A percentile compares a stretch with the other conserved stretches of the same genome.
phyloP scores from a whole-genome alignment of 2,797 vertebrate genomes.

The Chaetodon trifasciatus region DNA sequence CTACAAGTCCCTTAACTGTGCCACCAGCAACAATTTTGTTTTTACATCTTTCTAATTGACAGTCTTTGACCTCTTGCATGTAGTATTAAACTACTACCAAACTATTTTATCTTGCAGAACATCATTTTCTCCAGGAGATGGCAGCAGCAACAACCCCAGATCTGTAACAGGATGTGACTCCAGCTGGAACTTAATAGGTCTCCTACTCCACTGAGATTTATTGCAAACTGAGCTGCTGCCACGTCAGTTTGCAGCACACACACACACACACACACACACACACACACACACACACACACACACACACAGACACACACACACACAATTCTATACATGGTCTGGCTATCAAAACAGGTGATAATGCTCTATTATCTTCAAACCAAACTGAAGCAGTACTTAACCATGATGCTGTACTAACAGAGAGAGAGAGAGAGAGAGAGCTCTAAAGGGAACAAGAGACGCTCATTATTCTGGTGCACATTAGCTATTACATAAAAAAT shows the following conservation, averaged over 20 bases:
- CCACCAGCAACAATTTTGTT: neutral
- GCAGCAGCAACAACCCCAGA: conserved; percentile 51
- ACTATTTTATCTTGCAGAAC: conserved; percentile 31
- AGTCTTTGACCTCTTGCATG: neutral
- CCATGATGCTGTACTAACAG: neutral
- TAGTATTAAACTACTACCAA: neutral
- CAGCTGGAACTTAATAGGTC: conserved; percentile 60
- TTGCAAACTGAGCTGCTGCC: conserved; percentile 64
- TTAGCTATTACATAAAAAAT: neutral
- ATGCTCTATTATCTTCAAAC: neutral
- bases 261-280: neutral
- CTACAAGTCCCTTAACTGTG: too few species aligned
- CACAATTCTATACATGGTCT: neutral
- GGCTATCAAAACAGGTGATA: neutral
- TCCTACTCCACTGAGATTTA: conserved; percentile 64
- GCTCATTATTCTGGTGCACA: neutral
- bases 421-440: neutral
- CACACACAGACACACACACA: too few species aligned
- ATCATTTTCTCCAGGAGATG: conserved; percentile 75
- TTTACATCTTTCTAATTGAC: neutral
- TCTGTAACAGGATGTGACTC: conserved; percentile 61
- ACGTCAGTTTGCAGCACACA: conserved; percentile 48
- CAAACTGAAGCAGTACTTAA: neutral
- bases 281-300: conserved; percentile 1
- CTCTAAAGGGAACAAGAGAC: neutral